These are phyloP conservation scores for Pithys albifrons DNA, from an alignment of 2,113 vertebrate species.

Conservation along the genomic window DNA sequence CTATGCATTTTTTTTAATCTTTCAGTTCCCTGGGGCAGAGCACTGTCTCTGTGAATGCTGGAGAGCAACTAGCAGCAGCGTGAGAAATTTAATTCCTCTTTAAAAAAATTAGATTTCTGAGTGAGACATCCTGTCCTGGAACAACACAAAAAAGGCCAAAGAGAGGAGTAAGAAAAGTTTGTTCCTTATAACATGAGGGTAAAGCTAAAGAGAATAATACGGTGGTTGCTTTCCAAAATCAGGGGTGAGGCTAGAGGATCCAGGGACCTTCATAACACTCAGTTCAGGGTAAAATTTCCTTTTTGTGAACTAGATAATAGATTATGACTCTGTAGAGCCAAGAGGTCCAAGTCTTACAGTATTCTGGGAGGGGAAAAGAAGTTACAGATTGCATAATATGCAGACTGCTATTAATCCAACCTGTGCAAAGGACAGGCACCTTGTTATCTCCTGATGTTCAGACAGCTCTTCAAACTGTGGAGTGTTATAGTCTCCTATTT, in stretches of 20 bases:
- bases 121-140: not conserved
- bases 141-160: not conserved
- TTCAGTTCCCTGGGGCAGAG: not conserved
- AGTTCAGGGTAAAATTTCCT: not conserved
- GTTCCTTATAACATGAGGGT: not conserved
- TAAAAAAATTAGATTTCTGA: not conserved
- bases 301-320: not conserved
- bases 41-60: not conserved
- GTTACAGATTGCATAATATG: not conserved
- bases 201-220: not conserved
- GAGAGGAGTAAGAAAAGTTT: not conserved
- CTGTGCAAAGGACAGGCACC: not conserved
- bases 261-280: not conserved
- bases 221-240: not conserved
- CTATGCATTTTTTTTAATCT: not conserved
- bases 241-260: not conserved
- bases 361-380: not conserved
- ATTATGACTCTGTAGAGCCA: not conserved
- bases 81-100: constrained; percentile 13
- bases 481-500: not conserved
- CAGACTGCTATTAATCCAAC: not conserved
- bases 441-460: not conserved
- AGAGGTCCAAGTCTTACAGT: not conserved
- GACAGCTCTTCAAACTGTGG: not conserved
- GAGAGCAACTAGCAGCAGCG: not conserved